Percentiles rank a stretch among this genome's conserved stretches.
phyloP scores from a whole-genome alignment of 2,113 vertebrate genomes.

The Thymallus thymallus region DNA sequence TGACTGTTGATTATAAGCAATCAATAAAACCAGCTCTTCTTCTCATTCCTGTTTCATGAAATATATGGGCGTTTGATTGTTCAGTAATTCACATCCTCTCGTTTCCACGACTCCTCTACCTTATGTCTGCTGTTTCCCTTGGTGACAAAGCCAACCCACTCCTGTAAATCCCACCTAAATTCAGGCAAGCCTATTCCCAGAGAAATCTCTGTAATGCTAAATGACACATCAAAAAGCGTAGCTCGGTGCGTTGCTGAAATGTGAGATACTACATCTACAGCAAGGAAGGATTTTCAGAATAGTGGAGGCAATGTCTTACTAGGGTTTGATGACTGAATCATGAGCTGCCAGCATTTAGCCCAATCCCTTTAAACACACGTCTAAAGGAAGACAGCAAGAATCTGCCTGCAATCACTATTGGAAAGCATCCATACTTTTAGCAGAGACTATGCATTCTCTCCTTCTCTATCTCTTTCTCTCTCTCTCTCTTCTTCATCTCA shows the following conservation, averaged over 20 bases:
- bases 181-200: conserved; percentile 3
- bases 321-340: conserved; percentile 33
- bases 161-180: conserved; percentile 1
- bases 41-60: not conserved
- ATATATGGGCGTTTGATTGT: not conserved
- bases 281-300: conserved; percentile 16
- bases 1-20: not conserved
- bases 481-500: too few species aligned
- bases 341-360: conserved; percentile 31
- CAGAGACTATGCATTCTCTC: not conserved
- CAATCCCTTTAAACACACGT: conserved; percentile 14
- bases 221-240: conserved; percentile 31
- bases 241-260: conserved; percentile 14
- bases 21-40: not conserved
- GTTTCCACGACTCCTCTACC: conserved; percentile 29
- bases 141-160: conserved; percentile 8
- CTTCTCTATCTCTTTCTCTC: not conserved
- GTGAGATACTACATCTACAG: conserved; percentile 5
- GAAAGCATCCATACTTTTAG: not conserved
- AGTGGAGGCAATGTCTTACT: conserved; percentile 21
- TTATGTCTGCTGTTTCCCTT: conserved; percentile 41
- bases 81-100: not conserved
- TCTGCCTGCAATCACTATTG: not conserved
- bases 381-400: conserved; percentile 20
- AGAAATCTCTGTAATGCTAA: conserved; percentile 25